Conservation (phyloP, 2,797 vertebrate species). For the Acridotheres tristis region DNA sequence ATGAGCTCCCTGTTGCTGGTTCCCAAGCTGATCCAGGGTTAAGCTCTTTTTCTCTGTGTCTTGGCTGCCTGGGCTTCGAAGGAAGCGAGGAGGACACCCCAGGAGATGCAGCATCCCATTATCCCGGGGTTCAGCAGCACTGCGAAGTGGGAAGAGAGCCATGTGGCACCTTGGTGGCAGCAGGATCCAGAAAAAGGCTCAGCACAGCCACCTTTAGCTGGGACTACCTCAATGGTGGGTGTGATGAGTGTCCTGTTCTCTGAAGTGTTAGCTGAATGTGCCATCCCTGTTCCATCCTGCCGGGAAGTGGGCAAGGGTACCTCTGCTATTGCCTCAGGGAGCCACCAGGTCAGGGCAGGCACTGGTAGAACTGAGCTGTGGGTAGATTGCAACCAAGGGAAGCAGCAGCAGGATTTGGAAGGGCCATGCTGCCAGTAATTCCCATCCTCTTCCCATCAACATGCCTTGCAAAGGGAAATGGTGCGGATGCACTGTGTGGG, state of each 20-base stretch:
- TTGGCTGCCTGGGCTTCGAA: background rate
- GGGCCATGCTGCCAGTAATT: background rate
- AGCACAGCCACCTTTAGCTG: background rate
- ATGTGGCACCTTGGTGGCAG: background rate
- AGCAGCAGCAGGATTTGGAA: background rate
- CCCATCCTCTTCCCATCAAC: background rate
- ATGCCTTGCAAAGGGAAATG: background rate
- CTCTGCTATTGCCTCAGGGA: background rate
- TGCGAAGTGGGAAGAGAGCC: fast-evolving
- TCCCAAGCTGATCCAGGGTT: background rate
- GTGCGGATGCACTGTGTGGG: background rate
- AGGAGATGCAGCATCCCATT: background rate
- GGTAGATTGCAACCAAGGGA: background rate
- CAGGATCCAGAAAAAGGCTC: background rate
- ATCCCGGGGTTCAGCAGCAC: background rate
- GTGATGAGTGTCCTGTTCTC: background rate
- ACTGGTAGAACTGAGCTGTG: background rate
- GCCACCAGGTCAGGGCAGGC: background rate
- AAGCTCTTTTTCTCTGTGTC: background rate
- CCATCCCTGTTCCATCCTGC: background rate
- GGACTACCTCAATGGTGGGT: background rate
- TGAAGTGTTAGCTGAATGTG: background rate
- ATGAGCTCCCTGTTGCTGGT: background rate
- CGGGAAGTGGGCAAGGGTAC: fast-evolving
- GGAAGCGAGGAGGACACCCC: background rate